Conservation (phyloP, 2,113 vertebrate genomes). For the Poicephalus meyeri region DNA sequence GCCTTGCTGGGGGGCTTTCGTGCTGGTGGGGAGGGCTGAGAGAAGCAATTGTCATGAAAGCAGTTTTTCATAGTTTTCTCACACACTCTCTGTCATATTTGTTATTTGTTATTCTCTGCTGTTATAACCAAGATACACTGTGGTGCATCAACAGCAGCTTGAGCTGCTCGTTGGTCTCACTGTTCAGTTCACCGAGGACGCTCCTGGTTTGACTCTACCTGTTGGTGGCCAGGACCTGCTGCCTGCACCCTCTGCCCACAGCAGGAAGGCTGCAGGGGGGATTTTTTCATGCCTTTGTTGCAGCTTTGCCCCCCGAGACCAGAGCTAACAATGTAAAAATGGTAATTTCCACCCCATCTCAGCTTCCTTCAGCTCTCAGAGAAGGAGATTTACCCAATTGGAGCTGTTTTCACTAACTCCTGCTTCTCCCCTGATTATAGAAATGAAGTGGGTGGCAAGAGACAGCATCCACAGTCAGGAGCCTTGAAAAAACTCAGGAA, state of each 20-base stretch:
- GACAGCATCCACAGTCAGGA: neutral
- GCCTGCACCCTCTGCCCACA: neutral
- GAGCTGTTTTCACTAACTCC: neutral
- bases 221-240: neutral
- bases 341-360: neutral
- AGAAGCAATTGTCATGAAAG: neutral
- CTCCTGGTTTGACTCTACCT: neutral
- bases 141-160: neutral
- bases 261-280: neutral
- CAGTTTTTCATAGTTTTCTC: neutral
- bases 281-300: neutral
- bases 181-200: neutral
- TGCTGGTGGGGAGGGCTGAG: neutral
- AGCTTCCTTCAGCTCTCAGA: neutral
- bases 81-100: neutral
- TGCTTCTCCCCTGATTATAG: neutral
- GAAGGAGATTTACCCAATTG: neutral
- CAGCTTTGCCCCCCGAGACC: neutral
- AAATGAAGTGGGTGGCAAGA: neutral
- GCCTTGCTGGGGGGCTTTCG: accelerated
- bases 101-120: neutral
- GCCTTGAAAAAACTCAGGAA: neutral
- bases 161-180: accelerated
- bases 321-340: neutral
- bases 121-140: accelerated